Conservation (phyloP, 2,888 invertebrate species). For the Lithophane socia region DNA sequence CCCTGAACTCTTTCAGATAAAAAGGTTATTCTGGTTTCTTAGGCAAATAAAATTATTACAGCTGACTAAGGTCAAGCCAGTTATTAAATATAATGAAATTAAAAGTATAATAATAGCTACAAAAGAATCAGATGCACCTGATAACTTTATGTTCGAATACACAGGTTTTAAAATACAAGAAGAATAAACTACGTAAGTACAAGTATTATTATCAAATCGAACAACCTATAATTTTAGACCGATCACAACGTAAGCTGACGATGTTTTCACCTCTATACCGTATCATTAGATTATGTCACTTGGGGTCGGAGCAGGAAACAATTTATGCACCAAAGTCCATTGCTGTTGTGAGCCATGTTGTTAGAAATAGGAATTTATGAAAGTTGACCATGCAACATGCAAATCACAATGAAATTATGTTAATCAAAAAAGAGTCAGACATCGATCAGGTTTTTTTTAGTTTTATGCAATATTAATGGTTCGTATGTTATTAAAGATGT, state of each 20-base stretch:
- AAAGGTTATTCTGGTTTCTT: neutral
- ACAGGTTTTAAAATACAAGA: conserved; percentile 15
- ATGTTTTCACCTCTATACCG: conserved; percentile 54
- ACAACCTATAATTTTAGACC: conserved; percentile 52
- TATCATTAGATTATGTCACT: conserved; percentile 63
- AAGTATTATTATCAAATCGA: conserved; percentile 25
- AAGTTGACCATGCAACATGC: conserved; percentile 56
- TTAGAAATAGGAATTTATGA: conserved; percentile 52
- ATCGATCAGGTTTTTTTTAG: conserved; percentile 15
- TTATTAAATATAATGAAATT: conserved; percentile 12
- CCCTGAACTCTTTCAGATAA: neutral
- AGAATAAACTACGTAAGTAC: neutral
- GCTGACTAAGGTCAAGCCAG: neutral
- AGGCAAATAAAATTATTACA: neutral
- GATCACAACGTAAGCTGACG: conserved; percentile 42
- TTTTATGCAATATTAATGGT: neutral
- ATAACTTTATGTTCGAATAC: conserved; percentile 1
- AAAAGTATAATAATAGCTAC: neutral
- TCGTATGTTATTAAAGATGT: neutral
- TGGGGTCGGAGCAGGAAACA: conserved; percentile 57
- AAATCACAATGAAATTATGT: conserved; percentile 43
- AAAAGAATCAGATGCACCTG: neutral
- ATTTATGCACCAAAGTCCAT: conserved; percentile 41
- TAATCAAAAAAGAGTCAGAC: conserved; percentile 26
- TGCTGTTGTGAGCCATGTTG: conserved; percentile 36